Evolutionary conservation across 2,888 invertebrate genomes (phyloP).

Genomic region (Diarsia mendica): DNA sequence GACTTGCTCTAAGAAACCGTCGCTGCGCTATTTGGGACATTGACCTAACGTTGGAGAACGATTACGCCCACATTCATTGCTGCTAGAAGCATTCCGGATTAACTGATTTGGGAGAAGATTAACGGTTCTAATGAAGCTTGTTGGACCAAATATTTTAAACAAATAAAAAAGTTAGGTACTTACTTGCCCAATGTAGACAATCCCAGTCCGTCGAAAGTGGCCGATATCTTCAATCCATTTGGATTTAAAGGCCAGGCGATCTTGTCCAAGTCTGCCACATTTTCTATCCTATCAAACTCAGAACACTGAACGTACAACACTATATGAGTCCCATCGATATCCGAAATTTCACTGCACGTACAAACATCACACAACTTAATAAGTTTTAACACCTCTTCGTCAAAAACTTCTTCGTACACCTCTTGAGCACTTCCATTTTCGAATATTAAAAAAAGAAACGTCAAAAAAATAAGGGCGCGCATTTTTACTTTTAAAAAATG

Average conservation of each 20-base stretch:
- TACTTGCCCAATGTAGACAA: constrained; percentile 86
- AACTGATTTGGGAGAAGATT: constrained; percentile 52
- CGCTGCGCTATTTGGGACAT: constrained; percentile 46
- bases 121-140: constrained; percentile 22
- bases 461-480: constrained; percentile 77
- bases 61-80: constrained; percentile 50
- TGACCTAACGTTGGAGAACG: constrained; percentile 48
- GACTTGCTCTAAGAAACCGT: constrained; percentile 25
- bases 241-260: constrained; percentile 86
- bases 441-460: constrained; percentile 78
- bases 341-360: constrained; percentile 87
- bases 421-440: constrained; percentile 75
- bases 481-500: constrained; percentile 73
- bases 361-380: constrained; percentile 84
- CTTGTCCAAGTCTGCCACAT: constrained; percentile 84
- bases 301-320: constrained; percentile 87
- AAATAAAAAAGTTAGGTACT: constrained; percentile 69
- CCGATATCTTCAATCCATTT: constrained; percentile 85
- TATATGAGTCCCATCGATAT: constrained; percentile 82
- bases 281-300: constrained; percentile 80
- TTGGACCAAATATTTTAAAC: constrained; percentile 16
- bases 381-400: constrained; percentile 70
- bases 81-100: constrained; percentile 49
- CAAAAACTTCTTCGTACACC: constrained; percentile 61
- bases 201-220: constrained; percentile 84